Conservation (phyloP, 2,113 vertebrate species). For the Periophthalmus modestus region DNA sequence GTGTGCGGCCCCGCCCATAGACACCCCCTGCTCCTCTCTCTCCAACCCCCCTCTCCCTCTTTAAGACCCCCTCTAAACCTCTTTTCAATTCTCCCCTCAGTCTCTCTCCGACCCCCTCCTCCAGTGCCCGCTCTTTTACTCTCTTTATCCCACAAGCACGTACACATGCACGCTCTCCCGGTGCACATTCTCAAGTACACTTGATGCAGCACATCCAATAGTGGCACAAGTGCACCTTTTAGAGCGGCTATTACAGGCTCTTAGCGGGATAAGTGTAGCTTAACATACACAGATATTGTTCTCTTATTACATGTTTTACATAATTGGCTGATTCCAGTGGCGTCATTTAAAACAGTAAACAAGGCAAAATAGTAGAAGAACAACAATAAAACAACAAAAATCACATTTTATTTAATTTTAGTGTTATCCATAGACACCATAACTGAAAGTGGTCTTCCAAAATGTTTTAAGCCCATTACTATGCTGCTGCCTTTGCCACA, state of each 20-base stretch:
- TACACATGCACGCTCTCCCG: background rate
- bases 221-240: background rate
- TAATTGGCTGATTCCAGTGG: background rate
- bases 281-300: background rate
- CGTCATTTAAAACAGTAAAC: background rate
- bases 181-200: slow-evolving; percentile 23
- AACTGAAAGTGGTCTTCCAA: slow-evolving; percentile 19
- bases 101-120: background rate
- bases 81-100: slow-evolving; percentile 16
- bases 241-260: background rate
- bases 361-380: background rate
- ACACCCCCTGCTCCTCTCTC: background rate
- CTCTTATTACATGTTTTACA: slow-evolving; percentile 2
- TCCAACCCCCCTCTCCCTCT: background rate
- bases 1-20: slow-evolving; percentile 53
- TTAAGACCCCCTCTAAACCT: background rate
- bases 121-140: slow-evolving; percentile 16
- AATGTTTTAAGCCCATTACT: slow-evolving; percentile 18
- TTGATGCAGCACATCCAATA: slow-evolving; percentile 15
- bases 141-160: slow-evolving; percentile 5
- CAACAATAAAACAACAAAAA: background rate
- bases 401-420: background rate
- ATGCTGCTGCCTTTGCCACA: slow-evolving; percentile 6
- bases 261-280: background rate
- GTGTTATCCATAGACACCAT: background rate